Conservation (phyloP, 2,797 vertebrate species). For the Lacerta agilis region DNA sequence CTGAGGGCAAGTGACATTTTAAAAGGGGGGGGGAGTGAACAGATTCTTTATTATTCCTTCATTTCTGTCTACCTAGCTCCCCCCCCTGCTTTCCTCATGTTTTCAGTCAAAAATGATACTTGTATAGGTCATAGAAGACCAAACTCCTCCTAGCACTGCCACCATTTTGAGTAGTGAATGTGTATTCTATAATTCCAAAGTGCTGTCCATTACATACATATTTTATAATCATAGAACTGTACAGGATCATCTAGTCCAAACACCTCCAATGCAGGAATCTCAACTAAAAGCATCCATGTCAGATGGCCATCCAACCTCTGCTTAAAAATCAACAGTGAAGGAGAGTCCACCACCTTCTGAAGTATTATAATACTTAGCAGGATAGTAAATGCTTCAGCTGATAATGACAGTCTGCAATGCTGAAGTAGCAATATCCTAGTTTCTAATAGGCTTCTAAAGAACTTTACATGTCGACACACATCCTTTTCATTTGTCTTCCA, state of each 20-base stretch:
- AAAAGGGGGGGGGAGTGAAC: background rate
- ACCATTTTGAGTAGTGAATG: slow-evolving; percentile 73
- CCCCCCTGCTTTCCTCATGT: background rate
- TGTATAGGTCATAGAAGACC: slow-evolving; percentile 8
- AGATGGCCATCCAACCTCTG: no score
- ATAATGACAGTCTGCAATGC: background rate
- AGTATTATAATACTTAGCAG: background rate
- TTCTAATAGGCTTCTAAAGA: background rate
- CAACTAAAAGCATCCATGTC: no score
- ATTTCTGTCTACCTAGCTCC: background rate
- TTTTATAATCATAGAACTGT: background rate
- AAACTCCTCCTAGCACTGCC: slow-evolving; percentile 59
- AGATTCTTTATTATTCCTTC: background rate
- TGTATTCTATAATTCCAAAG: slow-evolving; percentile 21
- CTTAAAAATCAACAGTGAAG: no score
- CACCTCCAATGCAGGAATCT: no score
- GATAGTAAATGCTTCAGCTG: background rate
- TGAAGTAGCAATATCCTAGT: background rate
- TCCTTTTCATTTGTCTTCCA: background rate
- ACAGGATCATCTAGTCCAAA: no score
- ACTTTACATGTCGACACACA: background rate
- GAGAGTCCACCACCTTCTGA: no score
- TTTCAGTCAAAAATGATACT: background rate
- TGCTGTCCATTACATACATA: slow-evolving; percentile 3
- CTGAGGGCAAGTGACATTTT: background rate